Percentiles rank a stretch among this genome's conserved stretches.
phyloP scores from a whole-genome alignment of 2,113 vertebrate species.

The Hydropotes inermis region DNA sequence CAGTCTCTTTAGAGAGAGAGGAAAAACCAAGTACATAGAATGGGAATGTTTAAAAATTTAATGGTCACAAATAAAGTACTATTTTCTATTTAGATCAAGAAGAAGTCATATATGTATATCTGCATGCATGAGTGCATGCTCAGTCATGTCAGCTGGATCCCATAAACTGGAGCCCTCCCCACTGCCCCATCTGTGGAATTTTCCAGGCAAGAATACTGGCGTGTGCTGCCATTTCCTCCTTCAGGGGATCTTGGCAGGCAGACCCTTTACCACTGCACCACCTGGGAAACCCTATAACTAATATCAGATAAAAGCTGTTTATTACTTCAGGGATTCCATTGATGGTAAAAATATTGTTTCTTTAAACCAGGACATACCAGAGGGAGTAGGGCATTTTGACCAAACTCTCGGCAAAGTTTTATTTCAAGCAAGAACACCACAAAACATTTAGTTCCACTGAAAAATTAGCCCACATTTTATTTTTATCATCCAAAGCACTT shows the following conservation, averaged over 20 bases:
- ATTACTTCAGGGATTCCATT: neutral
- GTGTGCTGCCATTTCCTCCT: neutral
- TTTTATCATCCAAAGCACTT: slow-evolving; percentile 37
- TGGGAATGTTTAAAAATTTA: neutral
- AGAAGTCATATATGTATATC: neutral
- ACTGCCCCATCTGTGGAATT: neutral
- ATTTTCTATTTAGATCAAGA: neutral
- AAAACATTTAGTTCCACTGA: slow-evolving; percentile 3
- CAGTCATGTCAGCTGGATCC: neutral
- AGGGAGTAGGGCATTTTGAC: slow-evolving; percentile 5
- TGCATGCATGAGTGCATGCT: neutral
- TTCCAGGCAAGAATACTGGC: neutral
- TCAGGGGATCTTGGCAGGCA: neutral
- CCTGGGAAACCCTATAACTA: neutral
- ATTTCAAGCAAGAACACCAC: slow-evolving; percentile 31
- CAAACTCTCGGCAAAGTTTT: slow-evolving; percentile 14
- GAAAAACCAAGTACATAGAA: neutral
- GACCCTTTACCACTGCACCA: neutral
- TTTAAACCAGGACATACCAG: slow-evolving; percentile 41
- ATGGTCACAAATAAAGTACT: neutral
- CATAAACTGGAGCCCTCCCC: neutral
- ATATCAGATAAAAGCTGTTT: slow-evolving; percentile 6
- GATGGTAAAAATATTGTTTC: slow-evolving; percentile 32
- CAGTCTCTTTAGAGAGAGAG: neutral
- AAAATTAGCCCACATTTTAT: slow-evolving; percentile 39